Evolutionary conservation across 2,797 vertebrate genomes (phyloP).

Genomic region (Pelobates cultripes): DNA sequence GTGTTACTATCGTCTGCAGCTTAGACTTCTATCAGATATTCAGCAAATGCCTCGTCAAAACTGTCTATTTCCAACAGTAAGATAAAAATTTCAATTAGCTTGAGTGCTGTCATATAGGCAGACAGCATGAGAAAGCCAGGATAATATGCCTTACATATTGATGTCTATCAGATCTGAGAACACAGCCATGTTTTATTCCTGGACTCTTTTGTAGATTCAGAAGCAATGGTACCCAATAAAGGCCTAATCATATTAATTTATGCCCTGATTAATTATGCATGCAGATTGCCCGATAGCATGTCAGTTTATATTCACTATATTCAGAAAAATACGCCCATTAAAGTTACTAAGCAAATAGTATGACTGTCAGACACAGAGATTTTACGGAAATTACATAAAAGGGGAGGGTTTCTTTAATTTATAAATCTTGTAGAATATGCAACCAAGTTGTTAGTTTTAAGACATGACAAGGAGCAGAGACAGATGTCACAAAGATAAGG

Average conservation of each 20-base stretch:
- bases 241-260: conserved; percentile 91
- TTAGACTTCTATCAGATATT: conserved; percentile 42
- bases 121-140: conserved; percentile 76
- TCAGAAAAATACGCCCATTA: conserved; percentile 82
- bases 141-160: conserved; percentile 84
- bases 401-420: conserved; percentile 79
- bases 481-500: conserved; percentile 72
- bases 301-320: conserved; percentile 88
- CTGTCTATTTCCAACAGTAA: conserved; percentile 78
- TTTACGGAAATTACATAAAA: conserved; percentile 86
- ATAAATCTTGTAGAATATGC: conserved; percentile 79
- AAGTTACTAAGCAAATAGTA: conserved; percentile 77
- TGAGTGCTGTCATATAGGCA: conserved; percentile 76
- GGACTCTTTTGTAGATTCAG: conserved; percentile 78
- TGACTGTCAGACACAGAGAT: conserved; percentile 77
- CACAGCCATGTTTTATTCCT: conserved; percentile 80
- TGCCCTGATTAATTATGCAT: conserved; percentile 93
- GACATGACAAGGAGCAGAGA: conserved; percentile 67
- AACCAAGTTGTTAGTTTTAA: conserved; percentile 73
- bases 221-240: conserved; percentile 80
- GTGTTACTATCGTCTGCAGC: conserved; percentile 19
- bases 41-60: conserved; percentile 74
- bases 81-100: conserved; percentile 86
- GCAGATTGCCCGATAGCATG: conserved; percentile 86
- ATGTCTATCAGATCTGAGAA: conserved; percentile 81